Evolutionary conservation across 2,888 invertebrate genomes (phyloP).

Genomic region (Bugulina stolonifera): DNA sequence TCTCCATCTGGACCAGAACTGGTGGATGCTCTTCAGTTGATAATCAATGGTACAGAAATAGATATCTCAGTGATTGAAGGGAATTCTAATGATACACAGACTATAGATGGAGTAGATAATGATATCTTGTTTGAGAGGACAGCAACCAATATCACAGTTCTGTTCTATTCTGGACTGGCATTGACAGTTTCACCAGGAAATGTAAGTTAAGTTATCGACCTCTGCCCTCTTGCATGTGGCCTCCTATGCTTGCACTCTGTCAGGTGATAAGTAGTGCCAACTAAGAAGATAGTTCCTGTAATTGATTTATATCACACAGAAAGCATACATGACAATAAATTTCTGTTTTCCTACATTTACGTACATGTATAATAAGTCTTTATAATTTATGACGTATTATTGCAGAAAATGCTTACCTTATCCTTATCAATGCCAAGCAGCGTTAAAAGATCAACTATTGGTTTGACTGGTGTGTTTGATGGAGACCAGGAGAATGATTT

Average conservation of each 20-base stretch:
- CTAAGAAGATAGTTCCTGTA: too few relatives aligned
- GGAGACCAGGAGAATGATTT: conserved; percentile 19
- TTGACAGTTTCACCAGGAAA: neutral
- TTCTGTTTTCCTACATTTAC: too few relatives aligned
- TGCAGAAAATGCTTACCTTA: conserved; percentile 12
- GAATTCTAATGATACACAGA: neutral
- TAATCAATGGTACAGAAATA: neutral
- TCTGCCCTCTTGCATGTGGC: too few relatives aligned
- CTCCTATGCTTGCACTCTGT: too few relatives aligned
- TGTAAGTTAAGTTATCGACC: too few relatives aligned
- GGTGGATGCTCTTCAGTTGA: neutral
- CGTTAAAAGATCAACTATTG: conserved; percentile 10
- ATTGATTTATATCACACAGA: too few relatives aligned
- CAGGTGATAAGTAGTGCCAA: too few relatives aligned
- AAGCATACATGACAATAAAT: too few relatives aligned
- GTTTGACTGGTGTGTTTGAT: conserved; percentile 11
- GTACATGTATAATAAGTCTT: too few relatives aligned
- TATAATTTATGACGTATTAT: neutral
- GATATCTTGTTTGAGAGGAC: neutral
- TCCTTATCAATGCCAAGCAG: neutral
- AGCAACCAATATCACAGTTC: neutral
- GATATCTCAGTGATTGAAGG: conserved; percentile 6
- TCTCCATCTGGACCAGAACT: neutral
- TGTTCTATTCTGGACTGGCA: neutral
- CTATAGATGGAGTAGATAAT: neutral